Evolutionary conservation across 37 sponge, comb jelly and placozoan genomes (phyloP).

Genomic region (Halisarca cf. caerulea): DNA sequence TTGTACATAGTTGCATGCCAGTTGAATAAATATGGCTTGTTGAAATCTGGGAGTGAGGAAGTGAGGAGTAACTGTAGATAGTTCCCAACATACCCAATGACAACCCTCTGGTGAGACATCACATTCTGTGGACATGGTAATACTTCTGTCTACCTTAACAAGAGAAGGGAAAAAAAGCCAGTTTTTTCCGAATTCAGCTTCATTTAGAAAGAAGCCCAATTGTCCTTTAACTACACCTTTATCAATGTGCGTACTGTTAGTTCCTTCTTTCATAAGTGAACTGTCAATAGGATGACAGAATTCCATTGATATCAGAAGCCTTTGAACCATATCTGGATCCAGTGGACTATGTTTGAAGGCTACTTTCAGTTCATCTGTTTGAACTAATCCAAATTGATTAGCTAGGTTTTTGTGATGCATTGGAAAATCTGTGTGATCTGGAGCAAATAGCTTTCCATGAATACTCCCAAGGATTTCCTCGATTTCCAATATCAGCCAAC

Average conservation of each 20-base stretch:
- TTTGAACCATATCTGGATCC: background rate
- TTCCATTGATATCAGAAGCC: background rate
- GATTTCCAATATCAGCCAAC: background rate
- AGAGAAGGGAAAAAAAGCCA: conserved; percentile 5
- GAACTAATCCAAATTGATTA: background rate
- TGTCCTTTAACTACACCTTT: too few species aligned
- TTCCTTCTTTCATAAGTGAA: background rate
- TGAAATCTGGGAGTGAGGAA: background rate
- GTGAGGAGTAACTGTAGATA: background rate
- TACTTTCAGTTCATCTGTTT: background rate
- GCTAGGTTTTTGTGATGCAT: conserved; percentile 6
- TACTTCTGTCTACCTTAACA: background rate
- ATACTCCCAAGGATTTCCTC: background rate
- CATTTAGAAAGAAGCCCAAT: too few species aligned
- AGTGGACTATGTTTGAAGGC: background rate
- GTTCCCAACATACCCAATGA: background rate
- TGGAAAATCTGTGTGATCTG: background rate
- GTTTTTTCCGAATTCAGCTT: background rate
- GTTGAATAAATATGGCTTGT: background rate
- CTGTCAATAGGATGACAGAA: conserved; percentile 14
- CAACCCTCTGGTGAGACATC: background rate
- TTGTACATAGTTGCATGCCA: background rate
- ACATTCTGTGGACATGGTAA: too few species aligned
- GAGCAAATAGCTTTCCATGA: conserved; percentile 6
- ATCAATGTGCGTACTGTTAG: background rate